A percentile compares a stretch with the other conserved stretches of the same genome.
These are phyloP conservation scores for Acanthosepion lycidas DNA, from an alignment of 2,888 invertebrate species.

Conservation along the genomic window DNA sequence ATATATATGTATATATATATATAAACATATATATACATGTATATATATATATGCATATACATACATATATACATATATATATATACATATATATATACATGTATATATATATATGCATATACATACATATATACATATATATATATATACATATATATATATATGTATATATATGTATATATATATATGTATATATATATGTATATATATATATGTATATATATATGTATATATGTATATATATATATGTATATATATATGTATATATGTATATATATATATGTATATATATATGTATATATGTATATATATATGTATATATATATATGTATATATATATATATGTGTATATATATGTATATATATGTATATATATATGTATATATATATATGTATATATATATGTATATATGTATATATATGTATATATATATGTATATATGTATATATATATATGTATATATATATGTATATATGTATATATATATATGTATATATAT, in stretches of 20 bases:
- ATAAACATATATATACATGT: not conserved
- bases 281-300: not conserved
- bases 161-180: not conserved
- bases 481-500: not conserved
- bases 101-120: not conserved
- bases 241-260: not conserved
- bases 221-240: not conserved
- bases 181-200: not conserved
- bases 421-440: slow-evolving; percentile 20
- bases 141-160: not conserved
- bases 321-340: slow-evolving; percentile 1
- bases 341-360: not conserved
- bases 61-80: not conserved
- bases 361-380: not conserved
- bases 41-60: not conserved
- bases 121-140: not conserved
- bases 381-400: not conserved
- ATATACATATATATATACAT: not conserved
- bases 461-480: slow-evolving; percentile 10
- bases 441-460: not conserved
- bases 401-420: not conserved
- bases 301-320: slow-evolving; percentile 1
- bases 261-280: not conserved
- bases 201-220: not conserved
- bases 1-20: slow-evolving; percentile 23